A percentile compares a stretch with the other conserved stretches of the same genome.
Evolutionary conservation across 2,888 invertebrate genomes (phyloP).

Genomic region (Stramonita haemastoma): DNA sequence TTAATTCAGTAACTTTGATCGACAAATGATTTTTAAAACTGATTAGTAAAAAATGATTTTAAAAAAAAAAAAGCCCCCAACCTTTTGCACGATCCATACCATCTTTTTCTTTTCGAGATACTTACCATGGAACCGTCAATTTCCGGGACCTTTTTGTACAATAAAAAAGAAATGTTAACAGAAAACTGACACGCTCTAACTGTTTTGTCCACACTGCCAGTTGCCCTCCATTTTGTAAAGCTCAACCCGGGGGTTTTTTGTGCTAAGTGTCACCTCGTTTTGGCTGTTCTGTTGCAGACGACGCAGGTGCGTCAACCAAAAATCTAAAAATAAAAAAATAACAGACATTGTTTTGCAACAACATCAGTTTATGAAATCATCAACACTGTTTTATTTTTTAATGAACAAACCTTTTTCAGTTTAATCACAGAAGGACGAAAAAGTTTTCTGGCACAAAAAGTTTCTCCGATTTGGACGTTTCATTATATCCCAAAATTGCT

Average conservation of each 20-base stretch:
- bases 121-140: neutral
- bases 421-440: neutral
- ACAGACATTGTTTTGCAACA: too few species aligned
- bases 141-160: too few species aligned
- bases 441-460: too few species aligned
- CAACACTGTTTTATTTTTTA: too few species aligned
- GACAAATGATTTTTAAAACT: neutral
- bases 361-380: too few species aligned
- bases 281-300: slow-evolving; percentile 40
- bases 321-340: too few species aligned
- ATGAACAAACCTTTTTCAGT: too few species aligned
- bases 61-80: slow-evolving; percentile 43
- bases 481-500: too few species aligned
- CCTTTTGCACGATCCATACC: slow-evolving; percentile 55
- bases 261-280: slow-evolving; percentile 55
- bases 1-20: too few species aligned
- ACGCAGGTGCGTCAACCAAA: neutral
- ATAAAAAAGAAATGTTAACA: too few species aligned
- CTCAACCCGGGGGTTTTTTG: slow-evolving; percentile 67
- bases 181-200: neutral
- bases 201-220: neutral
- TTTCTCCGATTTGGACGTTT: too few species aligned
- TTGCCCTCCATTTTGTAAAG: slow-evolving; percentile 57
- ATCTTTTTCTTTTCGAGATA: slow-evolving; percentile 2
- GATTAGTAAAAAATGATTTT: slow-evolving; percentile 6